Evolutionary conservation across 2,888 invertebrate genomes (phyloP).

Genomic region (Metopia argyrocephala): DNA sequence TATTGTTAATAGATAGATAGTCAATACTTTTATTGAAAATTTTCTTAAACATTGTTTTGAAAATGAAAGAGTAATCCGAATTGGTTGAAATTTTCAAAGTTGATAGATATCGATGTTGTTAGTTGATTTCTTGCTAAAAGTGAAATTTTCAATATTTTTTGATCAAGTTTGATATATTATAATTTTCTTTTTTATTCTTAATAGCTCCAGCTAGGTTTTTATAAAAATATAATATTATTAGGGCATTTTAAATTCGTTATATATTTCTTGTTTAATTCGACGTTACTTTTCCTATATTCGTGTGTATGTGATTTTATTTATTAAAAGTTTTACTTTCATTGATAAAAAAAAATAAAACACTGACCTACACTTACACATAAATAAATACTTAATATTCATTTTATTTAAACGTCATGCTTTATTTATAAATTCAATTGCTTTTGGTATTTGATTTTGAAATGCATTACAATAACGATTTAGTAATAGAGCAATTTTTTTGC

Average conservation of each 20-base stretch:
- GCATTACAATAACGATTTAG: constrained; percentile 24
- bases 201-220: too few relatives aligned
- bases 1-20: too few relatives aligned
- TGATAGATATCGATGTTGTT: neutral
- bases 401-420: constrained; percentile 24
- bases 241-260: constrained; percentile 12
- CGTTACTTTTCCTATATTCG: constrained; percentile 5
- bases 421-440: constrained; percentile 23
- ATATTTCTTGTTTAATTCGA: neutral
- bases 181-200: too few relatives aligned
- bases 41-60: too few relatives aligned
- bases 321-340: constrained; percentile 57
- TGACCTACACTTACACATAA: constrained; percentile 15
- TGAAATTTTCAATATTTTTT: too few relatives aligned
- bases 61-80: too few relatives aligned
- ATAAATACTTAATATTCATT: neutral
- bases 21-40: too few relatives aligned
- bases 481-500: constrained; percentile 19
- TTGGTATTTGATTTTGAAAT: constrained; percentile 9
- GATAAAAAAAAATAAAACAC: constrained; percentile 25
- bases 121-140: too few relatives aligned
- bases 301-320: constrained; percentile 19
- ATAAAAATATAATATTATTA: neutral
- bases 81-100: neutral
- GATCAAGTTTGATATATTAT: too few relatives aligned